A percentile compares a stretch with the other conserved stretches of the same genome.
These are phyloP conservation scores for Trissolcus brochymenae DNA, from an alignment of 2,888 invertebrate species.

Conservation along the genomic window DNA sequence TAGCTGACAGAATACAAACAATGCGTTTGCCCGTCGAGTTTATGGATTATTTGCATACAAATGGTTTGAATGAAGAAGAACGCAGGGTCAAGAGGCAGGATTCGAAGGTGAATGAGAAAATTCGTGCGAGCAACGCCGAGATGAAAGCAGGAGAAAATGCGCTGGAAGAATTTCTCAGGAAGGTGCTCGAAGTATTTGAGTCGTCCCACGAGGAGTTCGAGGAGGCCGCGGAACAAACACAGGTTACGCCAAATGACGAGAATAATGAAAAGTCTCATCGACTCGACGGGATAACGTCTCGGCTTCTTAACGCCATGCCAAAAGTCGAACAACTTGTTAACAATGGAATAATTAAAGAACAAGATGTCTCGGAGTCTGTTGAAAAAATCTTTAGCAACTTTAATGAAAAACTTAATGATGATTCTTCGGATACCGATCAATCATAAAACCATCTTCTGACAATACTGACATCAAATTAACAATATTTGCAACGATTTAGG, in stretches of 20 bases:
- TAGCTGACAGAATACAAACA: background rate
- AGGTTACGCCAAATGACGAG: background rate
- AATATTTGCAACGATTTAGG: too few relatives aligned
- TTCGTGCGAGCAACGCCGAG: slow-evolving; percentile 48
- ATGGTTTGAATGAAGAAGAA: slow-evolving; percentile 1
- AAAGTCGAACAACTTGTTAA: slow-evolving; percentile 63
- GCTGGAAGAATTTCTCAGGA: slow-evolving; percentile 34
- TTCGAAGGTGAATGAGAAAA: slow-evolving; percentile 40
- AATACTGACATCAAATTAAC: too few relatives aligned
- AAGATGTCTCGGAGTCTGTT: slow-evolving; percentile 63
- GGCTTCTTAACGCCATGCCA: slow-evolving; percentile 62
- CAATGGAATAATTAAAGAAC: slow-evolving; percentile 60
- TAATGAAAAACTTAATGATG: slow-evolving; percentile 59
- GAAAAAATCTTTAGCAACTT: slow-evolving; percentile 63
- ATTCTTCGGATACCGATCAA: slow-evolving; percentile 22
- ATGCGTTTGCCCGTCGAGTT: background rate
- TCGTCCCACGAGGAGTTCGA: slow-evolving; percentile 28
- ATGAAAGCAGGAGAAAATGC: slow-evolving; percentile 52
- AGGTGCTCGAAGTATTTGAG: slow-evolving; percentile 39
- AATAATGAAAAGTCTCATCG: slow-evolving; percentile 34
- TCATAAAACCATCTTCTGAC: too few relatives aligned
- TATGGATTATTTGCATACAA: slow-evolving; percentile 4
- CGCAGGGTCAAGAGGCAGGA: slow-evolving; percentile 5
- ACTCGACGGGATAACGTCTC: slow-evolving; percentile 53
- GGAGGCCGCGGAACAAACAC: slow-evolving; percentile 4